Percentiles rank a stretch among this genome's conserved stretches.
phyloP scores from a whole-genome alignment of 2,113 vertebrate genomes.

The Sterna hirundo region DNA sequence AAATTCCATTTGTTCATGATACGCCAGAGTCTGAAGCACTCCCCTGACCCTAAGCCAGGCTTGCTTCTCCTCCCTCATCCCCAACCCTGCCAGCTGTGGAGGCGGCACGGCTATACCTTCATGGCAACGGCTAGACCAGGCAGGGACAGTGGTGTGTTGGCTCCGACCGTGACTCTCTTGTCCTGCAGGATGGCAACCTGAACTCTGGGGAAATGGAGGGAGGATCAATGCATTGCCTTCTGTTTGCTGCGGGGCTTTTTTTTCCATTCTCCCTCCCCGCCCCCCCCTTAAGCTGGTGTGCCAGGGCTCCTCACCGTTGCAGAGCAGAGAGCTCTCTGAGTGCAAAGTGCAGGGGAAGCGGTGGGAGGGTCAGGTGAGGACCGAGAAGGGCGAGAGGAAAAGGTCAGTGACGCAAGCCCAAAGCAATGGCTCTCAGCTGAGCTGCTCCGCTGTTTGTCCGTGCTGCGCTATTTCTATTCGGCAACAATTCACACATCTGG shows the following conservation, averaged over 20 bases:
- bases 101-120: not conserved
- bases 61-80: not conserved
- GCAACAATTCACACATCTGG: conserved; percentile 56
- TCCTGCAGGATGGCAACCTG: not conserved
- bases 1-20: not conserved
- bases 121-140: not conserved
- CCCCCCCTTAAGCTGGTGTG: not conserved
- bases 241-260: not conserved
- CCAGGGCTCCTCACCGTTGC: not conserved
- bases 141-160: not conserved
- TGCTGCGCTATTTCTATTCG: not conserved
- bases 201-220: not conserved
- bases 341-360: not conserved
- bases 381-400: conserved; percentile 26
- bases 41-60: not conserved
- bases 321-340: not conserved
- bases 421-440: not conserved
- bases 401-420: conserved; percentile 56
- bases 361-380: conserved; percentile 33
- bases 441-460: conserved; percentile 2
- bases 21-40: not conserved
- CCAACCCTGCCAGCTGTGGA: not conserved
- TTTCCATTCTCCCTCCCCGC: not conserved
- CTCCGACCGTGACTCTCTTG: not conserved
- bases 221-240: not conserved